Evolutionary conservation across 2,113 vertebrate genomes (phyloP), one percentile per base, ranked within the genome.

Genomic region (Lasiurus cinereus): DNA sequence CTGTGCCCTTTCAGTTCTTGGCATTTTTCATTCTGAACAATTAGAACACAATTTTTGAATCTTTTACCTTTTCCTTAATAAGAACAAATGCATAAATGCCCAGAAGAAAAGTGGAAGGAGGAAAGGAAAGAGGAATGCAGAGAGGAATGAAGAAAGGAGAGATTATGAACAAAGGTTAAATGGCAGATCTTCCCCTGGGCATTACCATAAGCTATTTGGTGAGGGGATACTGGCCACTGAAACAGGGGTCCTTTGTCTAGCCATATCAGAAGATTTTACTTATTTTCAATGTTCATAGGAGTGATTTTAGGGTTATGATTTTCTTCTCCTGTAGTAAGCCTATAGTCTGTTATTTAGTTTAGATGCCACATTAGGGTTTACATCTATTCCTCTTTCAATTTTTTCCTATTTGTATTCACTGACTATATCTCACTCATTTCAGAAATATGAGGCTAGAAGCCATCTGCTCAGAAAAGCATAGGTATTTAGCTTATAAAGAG

Each of bases 401-500:
- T 56, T 73, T 83, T 21, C 72, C 36, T 72, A 36, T 66, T 92
- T 7, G 3, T 79, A 31, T n/a, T 88, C 27, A 36, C 70, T 83
- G 56, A 59, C 36, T 76, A 2, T 22, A 31, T 64, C 74, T 94
- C n/a, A 62, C 22, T 79, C 3, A n/a, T 76, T 64, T 92, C 39
- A 78, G 77, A 92, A 88, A 64, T 18, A 67, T 19, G 2, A 62
- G 29, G 79, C 50, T 66, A 64, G 73, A 87, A 93, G 36, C 76
- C 18, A 52, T 59, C 54, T 16, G 52, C 56, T 94, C 83, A 15
- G 59, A 74, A 66, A 76, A 54, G 43, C 79, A 39, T 21, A 73
- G 39, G 48, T 88, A 48, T 77, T 89, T 74, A 90, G 80, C 14
- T 14, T 50, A 66, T 31, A 73, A 95, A 96, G 73, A 85, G 46